Conservation (phyloP, 2,113 vertebrate species). For the Pygoscelis adeliae region DNA sequence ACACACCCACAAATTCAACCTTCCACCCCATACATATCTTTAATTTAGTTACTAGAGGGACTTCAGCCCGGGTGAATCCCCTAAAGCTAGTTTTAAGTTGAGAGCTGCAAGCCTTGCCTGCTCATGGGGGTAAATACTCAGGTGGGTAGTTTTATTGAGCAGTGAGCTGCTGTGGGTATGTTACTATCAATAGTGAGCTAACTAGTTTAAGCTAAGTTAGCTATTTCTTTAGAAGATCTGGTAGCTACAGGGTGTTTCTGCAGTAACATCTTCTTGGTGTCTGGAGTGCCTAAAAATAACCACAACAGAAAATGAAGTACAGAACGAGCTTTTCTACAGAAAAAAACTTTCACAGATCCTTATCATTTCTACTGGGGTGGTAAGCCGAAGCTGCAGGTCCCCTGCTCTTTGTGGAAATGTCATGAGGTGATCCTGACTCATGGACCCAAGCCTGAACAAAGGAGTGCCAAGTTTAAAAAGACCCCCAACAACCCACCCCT, state of each 20-base stretch:
- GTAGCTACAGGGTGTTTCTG: not conserved
- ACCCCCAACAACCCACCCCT: fast-evolving
- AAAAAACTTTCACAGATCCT: not conserved
- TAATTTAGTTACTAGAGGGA: not conserved
- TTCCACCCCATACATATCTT: not conserved
- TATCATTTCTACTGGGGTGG: not conserved
- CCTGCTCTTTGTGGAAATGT: not conserved
- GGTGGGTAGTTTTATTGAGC: not conserved
- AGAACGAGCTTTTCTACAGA: not conserved
- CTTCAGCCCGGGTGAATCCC: not conserved
- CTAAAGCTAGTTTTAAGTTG: not conserved
- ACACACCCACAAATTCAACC: not conserved
- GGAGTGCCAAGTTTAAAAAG: not conserved
- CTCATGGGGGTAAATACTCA: not conserved
- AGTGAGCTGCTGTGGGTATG: not conserved
- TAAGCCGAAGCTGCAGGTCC: not conserved
- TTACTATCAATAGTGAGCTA: not conserved
- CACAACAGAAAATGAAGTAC: not conserved
- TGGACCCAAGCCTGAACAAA: not conserved
- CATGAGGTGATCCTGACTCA: not conserved
- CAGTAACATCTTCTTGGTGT: not conserved
- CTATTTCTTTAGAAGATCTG: not conserved
- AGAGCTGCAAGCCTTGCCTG: not conserved
- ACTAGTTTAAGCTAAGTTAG: not conserved
- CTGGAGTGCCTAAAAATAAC: not conserved